Base-by-base conservation (phyloP, 92 coral and sea anemone species). In the Epizoanthus stellaris region DNA sequence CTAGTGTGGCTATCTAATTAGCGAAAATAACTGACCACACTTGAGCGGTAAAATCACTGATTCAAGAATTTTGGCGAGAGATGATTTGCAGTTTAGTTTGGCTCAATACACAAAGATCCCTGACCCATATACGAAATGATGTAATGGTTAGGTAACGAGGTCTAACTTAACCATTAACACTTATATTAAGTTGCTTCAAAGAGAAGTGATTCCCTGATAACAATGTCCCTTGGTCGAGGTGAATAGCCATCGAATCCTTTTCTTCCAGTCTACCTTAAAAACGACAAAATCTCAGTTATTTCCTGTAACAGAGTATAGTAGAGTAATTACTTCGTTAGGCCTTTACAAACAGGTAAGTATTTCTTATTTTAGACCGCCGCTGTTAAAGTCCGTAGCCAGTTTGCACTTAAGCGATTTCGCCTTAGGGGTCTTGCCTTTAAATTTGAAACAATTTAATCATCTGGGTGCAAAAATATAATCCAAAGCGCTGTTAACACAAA, bases 111-210 rank as follows among this genome's bases (percentile, higher is more conserved):
- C 83, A 79, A 79, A 76, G 91, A 54, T 66, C 94, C 64, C 34
- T 92, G 98, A 94, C 93, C 98, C 98, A 66, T 92, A 73, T 56
- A 66, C 85, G 60, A 61, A 85, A 94, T 94, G 98, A 94, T 82
- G 98, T 94, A 94, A 94, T 94, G 91, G 65, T 69, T 82, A 86
- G 85, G 85, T 80, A 83, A 80, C 87, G 91, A 73, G 77, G 57
- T 63, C 83, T 63, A 47, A 58, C 83, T 42, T 21, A 43, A 45
- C 11, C 71, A 70, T 64, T 61, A 25, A 13, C 39, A 59, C 59
- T 19, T 13, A 73, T 1, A 53, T 73, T 43, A 43, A 13, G 60
- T 59, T 58, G n/a, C 45, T 77, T 69, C 20, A 79, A 63, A 67
- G 83, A 62, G 72, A 63, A 53, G 83, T 43, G 23, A 45, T 42